Evolutionary conservation across 2,888 invertebrate genomes (phyloP).

Genomic region (Melangyna quadrimaculata): DNA sequence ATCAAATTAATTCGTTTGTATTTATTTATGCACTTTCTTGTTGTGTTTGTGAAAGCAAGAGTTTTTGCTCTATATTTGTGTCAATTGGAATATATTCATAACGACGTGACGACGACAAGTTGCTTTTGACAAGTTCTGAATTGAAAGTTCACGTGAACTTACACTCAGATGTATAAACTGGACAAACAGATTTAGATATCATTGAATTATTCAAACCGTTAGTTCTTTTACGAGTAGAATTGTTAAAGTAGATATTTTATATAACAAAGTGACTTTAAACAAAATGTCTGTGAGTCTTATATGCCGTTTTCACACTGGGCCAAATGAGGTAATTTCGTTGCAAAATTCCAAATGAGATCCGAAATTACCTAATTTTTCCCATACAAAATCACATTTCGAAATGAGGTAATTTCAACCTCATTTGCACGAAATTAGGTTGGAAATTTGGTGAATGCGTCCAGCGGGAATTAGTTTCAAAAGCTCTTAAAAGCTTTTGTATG

Average conservation of each 20-base stretch:
- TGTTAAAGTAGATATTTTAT: not conserved
- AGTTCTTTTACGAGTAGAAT: not conserved
- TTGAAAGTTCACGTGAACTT: not conserved
- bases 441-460: too few relatives aligned
- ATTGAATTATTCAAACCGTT: not conserved
- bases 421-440: too few relatives aligned
- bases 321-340: too few relatives aligned
- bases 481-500: too few relatives aligned
- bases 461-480: too few relatives aligned
- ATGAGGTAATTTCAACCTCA: too few relatives aligned
- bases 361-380: too few relatives aligned
- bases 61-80: not conserved
- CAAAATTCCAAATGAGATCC: too few relatives aligned
- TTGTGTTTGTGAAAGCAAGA: not conserved
- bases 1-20: slow-evolving; percentile 26
- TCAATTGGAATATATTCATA: slow-evolving; percentile 10
- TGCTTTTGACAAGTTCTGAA: not conserved
- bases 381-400: too few relatives aligned
- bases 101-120: not conserved
- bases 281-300: too few relatives aligned
- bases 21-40: not conserved
- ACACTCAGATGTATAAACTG: not conserved
- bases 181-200: not conserved
- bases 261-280: not conserved
- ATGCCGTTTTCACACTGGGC: too few relatives aligned